Evolutionary conservation across 1,140 invertebrate species (phyloP).

Genomic region (Drosophila quadrilineata): DNA sequence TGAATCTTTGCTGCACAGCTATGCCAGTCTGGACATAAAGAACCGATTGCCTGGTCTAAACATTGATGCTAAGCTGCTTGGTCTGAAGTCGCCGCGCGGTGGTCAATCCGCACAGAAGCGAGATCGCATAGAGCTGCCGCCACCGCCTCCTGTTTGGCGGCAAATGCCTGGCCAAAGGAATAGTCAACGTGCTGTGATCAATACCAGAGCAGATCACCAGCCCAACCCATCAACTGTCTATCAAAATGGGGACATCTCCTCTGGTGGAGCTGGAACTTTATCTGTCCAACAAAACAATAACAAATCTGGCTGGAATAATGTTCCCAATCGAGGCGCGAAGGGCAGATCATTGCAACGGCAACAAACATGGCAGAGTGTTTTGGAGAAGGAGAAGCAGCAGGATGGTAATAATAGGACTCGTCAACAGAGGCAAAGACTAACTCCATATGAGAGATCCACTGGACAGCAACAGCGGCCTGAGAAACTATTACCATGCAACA

Average conservation of each 20-base stretch:
- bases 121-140: conserved; percentile 12
- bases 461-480: conserved; percentile 10
- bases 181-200: background rate
- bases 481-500: conserved; percentile 46
- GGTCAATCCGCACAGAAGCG: conserved; percentile 10
- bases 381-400: conserved; percentile 23
- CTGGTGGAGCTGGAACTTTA: too few relatives aligned
- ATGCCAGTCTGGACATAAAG: conserved; percentile 63
- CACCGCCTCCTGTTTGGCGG: conserved; percentile 5
- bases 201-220: conserved; percentile 16
- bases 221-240: too few relatives aligned
- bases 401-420: conserved; percentile 5
- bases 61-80: conserved; percentile 63
- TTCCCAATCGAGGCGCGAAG: too few relatives aligned
- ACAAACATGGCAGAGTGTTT: too few relatives aligned
- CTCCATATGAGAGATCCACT: background rate
- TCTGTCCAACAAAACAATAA: conserved; percentile 17
- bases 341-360: background rate
- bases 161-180: background rate
- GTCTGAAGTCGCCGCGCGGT: conserved; percentile 27
- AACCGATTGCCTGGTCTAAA: conserved; percentile 51
- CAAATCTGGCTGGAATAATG: too few relatives aligned
- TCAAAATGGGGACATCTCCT: too few relatives aligned
- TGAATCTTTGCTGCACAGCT: conserved; percentile 80
- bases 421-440: conserved; percentile 15